These are phyloP conservation scores for Folsomia manolachei DNA, from an alignment of 2,888 invertebrate species.

Conservation along the genomic window DNA sequence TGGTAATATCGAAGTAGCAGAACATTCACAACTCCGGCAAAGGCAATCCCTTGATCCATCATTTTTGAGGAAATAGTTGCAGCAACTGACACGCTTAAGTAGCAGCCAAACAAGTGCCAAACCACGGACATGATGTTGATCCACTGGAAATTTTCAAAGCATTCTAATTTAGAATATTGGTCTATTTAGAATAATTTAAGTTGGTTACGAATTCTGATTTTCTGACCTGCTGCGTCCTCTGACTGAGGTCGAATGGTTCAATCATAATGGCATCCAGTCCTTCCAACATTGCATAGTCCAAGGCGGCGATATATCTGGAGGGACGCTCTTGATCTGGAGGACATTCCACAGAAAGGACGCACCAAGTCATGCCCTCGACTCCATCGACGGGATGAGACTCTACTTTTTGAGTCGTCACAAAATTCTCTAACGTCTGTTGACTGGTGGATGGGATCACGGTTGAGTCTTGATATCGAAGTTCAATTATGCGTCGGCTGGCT, in stretches of 20 bases:
- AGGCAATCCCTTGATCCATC: neutral
- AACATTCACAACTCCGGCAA: neutral
- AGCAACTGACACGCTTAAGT: neutral
- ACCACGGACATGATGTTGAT: neutral
- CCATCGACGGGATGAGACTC: neutral
- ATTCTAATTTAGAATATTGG: too few species aligned
- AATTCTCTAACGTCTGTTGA: neutral
- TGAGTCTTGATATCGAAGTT: neutral
- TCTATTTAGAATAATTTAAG: too few species aligned
- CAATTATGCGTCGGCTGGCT: neutral
- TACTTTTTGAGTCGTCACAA: constrained; percentile 3
- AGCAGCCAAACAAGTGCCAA: neutral
- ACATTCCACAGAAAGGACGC: neutral
- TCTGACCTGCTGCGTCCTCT: neutral
- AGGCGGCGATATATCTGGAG: neutral
- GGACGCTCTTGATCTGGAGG: neutral
- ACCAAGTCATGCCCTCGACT: neutral
- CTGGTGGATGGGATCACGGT: neutral
- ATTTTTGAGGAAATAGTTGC: neutral
- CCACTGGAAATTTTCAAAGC: too few species aligned
- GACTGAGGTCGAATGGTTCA: neutral
- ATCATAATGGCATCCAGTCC: neutral
- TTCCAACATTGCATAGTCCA: neutral
- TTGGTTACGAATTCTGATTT: too few species aligned
- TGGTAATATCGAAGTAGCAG: neutral